A percentile compares a stretch with the other conserved stretches of the same genome.
Evolutionary conservation across 2,888 invertebrate genomes (phyloP).

Genomic region (Xestia rhomboidea): DNA sequence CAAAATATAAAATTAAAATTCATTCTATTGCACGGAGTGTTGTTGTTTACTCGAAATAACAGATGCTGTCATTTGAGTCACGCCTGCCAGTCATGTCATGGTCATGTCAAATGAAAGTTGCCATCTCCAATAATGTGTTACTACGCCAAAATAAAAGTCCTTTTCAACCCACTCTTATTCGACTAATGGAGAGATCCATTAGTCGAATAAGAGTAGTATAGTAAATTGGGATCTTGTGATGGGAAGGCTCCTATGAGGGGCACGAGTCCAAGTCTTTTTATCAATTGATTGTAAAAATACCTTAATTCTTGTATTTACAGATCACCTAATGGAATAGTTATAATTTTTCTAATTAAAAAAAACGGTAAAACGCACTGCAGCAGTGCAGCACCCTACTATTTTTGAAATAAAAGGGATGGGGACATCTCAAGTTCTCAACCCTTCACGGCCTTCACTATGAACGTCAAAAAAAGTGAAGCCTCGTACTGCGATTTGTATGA

Average conservation of each 20-base stretch:
- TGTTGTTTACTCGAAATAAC: constrained; percentile 16
- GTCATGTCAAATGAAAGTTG: constrained; percentile 5
- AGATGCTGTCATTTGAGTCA: background rate
- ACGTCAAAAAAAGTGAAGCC: constrained; percentile 70
- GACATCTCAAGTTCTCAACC: background rate
- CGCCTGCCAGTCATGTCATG: background rate
- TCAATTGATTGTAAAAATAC: background rate
- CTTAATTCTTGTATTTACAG: background rate
- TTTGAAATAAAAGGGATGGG: background rate
- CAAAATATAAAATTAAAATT: background rate
- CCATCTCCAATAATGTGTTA: background rate
- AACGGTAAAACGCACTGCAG: background rate
- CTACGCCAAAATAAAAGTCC: background rate
- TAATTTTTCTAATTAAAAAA: background rate
- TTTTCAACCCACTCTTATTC: too few species aligned
- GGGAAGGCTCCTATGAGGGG: background rate
- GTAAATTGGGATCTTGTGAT: background rate
- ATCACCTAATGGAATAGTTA: background rate
- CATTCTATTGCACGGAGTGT: background rate
- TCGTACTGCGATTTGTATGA: constrained; percentile 56
- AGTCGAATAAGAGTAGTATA: background rate
- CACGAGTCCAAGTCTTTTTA: background rate
- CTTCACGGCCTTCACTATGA: constrained; percentile 38
- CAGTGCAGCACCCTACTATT: background rate
- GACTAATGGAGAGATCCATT: too few species aligned